These are phyloP conservation scores for Hirundichthys speculiger DNA, from an alignment of 2,113 vertebrate genomes.

Conservation along the genomic window DNA sequence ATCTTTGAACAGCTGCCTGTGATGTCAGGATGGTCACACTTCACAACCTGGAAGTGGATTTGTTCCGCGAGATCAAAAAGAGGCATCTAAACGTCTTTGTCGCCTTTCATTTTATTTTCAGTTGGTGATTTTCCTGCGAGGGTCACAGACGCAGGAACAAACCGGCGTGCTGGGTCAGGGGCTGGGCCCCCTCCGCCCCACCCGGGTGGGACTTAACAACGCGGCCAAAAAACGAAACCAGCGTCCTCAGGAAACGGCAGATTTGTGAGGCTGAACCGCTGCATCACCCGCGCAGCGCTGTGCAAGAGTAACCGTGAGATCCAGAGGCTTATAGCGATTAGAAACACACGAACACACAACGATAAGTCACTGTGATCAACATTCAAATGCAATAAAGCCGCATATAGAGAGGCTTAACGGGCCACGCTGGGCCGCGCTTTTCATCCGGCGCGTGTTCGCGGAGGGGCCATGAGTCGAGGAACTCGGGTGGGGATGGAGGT, in stretches of 20 bases:
- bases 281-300: constrained; percentile 18
- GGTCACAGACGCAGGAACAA: too few species aligned
- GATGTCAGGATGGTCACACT: too few species aligned
- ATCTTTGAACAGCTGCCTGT: too few species aligned
- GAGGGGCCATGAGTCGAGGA: background rate
- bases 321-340: background rate
- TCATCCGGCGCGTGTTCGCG: background rate
- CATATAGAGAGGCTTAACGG: constrained; percentile 5
- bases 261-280: constrained; percentile 35
- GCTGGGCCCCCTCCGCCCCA: too few species aligned
- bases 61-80: too few species aligned
- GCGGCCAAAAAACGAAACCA: background rate
- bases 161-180: too few species aligned
- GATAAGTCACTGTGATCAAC: constrained; percentile 1
- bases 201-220: too few species aligned
- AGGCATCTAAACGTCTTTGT: too few species aligned
- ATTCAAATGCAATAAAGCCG: constrained; percentile 21
- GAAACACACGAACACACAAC: background rate
- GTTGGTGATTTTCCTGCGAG: too few species aligned
- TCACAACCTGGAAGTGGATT: too few species aligned
- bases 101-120: too few species aligned
- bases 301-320: too few species aligned
- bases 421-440: background rate
- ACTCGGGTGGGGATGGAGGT: background rate
- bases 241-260: constrained; percentile 12